Evolutionary conservation across 2,888 invertebrate genomes (phyloP), one percentile per base, ranked within the genome.

Genomic region (Spatulosminthurus flaviceps): DNA sequence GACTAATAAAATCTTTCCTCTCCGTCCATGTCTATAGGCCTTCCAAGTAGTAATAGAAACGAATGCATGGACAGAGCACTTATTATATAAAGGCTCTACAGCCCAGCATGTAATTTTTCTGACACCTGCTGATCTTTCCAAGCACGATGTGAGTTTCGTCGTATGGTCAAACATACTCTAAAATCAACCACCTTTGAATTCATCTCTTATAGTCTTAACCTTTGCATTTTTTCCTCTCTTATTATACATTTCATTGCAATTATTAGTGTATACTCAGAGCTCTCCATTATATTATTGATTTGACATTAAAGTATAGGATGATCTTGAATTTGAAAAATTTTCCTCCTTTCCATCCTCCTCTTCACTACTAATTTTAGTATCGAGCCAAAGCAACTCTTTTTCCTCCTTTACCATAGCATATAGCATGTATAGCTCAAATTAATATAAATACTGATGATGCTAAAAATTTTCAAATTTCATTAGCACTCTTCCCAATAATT

Each of bases 71-170:
- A 51, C 16, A 19, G 1, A 2, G 16, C 51, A 51, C 16, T 13
- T 51, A 51, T 51, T 19, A 19, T 51, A 51, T n/a, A n/a, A 51
- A n/a, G 19, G 5, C 16, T 51, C 51, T 51, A n/a, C 51, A 9
- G 1, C 29, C 24, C 64, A 42, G 51, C 71, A 11, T 34, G 41
- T 41, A 61, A 64, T 64, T 64, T 66, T 66, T 64, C 28, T 64
- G 75, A 64, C 75, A 75, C 75, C 75, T 75, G 75, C 75, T 75
- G 75, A 60, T 75, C 64, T 75, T 19, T 34, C 64, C 75, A 61
- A 34, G 61, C 24, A 24, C 41, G 42, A 42, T 51, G 26, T 64
- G 24, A n/a, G n/a, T n/a, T n/a, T 26, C 24, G 64, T 64, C 64
- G n/a, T n/a, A 64, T n/a, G n/a, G n/a, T 2, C n/a, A 2, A n/a